These are phyloP conservation scores for Agonopterix alstromeriana DNA, from an alignment of 2,888 invertebrate genomes.

Conservation along the genomic window DNA sequence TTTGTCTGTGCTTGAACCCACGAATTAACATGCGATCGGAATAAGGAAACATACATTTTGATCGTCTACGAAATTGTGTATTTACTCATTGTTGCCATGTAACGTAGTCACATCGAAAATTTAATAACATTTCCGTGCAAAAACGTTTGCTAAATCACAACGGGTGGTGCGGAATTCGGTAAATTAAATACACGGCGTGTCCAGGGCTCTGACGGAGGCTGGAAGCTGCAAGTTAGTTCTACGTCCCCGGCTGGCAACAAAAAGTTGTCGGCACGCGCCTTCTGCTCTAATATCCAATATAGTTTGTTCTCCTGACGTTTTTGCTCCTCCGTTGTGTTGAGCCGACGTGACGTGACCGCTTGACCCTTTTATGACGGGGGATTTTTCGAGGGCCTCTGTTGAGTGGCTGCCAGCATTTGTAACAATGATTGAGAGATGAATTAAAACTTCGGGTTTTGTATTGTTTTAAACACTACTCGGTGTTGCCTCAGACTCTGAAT, in stretches of 20 bases:
- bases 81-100: too few relatives aligned
- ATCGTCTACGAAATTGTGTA: too few relatives aligned
- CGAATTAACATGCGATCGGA: too few relatives aligned
- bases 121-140: slow-evolving; percentile 8
- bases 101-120: background rate
- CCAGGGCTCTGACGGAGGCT: slow-evolving; percentile 20
- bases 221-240: background rate
- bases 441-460: too few relatives aligned
- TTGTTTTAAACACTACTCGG: too few relatives aligned
- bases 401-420: too few relatives aligned
- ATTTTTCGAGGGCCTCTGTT: slow-evolving; percentile 36
- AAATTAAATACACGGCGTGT: slow-evolving; percentile 44
- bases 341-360: slow-evolving; percentile 57
- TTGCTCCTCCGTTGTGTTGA: slow-evolving; percentile 34
- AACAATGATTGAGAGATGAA: too few relatives aligned
- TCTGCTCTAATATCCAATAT: slow-evolving; percentile 73
- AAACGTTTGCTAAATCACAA: slow-evolving; percentile 8
- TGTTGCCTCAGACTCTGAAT: too few relatives aligned
- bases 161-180: slow-evolving; percentile 26
- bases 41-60: too few relatives aligned
- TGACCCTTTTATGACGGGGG: slow-evolving; percentile 67
- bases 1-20: background rate
- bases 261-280: slow-evolving; percentile 62
- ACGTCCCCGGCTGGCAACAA: slow-evolving; percentile 30
- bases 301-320: slow-evolving; percentile 62